Evolutionary conservation across 2,797 vertebrate genomes (phyloP), one percentile per base, ranked within the genome.

Genomic region (Atherinosoma microstoma): DNA sequence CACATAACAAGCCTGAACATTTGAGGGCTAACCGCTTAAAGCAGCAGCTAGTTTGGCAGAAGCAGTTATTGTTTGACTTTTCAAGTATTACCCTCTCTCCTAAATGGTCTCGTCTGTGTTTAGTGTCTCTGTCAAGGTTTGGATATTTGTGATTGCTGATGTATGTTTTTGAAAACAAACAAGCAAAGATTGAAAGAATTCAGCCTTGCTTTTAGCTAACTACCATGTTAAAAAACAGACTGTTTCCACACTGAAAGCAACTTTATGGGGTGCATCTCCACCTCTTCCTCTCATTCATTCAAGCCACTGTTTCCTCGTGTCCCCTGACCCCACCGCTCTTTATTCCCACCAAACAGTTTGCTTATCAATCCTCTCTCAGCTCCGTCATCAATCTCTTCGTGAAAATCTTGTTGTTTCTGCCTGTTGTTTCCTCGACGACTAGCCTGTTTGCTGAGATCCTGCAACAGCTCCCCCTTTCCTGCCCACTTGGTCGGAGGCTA

Each of bases 301-400:
- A 10, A 84, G 66, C 81, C 82, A 70, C 79, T 70, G 77, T 83
- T 91, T 92, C 87, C 90, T 88, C 45, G 27, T 61, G 82, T 84
- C 82, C 83, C 58, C 70, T 91, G 86, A 87, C 87, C 74, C 42
- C 45, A 30, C 42, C 64, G 42, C 58, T 79, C 82, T 77, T 84
- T 57, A 71, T 79, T 80, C 79, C 78, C 83, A 67, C 83, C 79
- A 57, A 81, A 79, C 83, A 75, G 86, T 91, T 85, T 87, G 82
- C 91, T 93, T 94, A 93, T 94, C 94, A 94, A 93, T 91, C 87
- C 75, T 86, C 78, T 70, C 76, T 93, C 88, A 88, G 88, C 90
- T 86, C 73, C 42, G 12, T 34, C 91, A 89, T 94, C 91, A 91
- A 91, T 94, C 93, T 93, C 76, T 80, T 83, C 59, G 84, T 79